Percentiles rank a stretch among this genome's conserved stretches.
These are phyloP conservation scores for Tympanoctomys barrerae DNA, from an alignment of 2,797 vertebrate genomes.

Conservation along the genomic window DNA sequence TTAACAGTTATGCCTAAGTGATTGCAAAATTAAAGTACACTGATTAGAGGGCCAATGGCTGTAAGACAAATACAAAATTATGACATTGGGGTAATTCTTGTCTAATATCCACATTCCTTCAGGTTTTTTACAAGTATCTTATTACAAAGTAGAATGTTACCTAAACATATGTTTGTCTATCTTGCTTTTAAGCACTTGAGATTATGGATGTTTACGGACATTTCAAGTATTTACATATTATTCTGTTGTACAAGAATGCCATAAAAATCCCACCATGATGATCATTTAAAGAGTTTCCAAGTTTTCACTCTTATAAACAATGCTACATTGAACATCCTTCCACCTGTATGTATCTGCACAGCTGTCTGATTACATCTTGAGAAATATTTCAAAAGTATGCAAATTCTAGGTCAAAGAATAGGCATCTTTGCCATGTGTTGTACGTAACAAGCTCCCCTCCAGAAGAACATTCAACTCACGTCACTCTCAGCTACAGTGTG, in stretches of 20 bases:
- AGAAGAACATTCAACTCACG: neutral
- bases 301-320: slow-evolving; percentile 44
- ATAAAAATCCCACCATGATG: neutral
- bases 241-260: neutral
- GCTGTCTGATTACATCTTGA: neutral
- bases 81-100: neutral
- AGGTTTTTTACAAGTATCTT: slow-evolving; percentile 31
- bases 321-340: slow-evolving; percentile 56
- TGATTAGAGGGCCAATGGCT: neutral
- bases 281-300: neutral
- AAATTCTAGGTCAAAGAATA: neutral
- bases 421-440: neutral
- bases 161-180: neutral
- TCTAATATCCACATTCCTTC: neutral
- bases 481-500: neutral
- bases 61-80: slow-evolving; percentile 20
- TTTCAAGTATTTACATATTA: neutral
- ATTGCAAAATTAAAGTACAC: neutral
- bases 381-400: slow-evolving; percentile 24
- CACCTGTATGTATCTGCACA: neutral
- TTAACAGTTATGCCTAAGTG: neutral
- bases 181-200: neutral
- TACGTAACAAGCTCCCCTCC: neutral
- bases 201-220: neutral
- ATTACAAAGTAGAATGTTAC: slow-evolving; percentile 7